Evolutionary conservation across 2,113 vertebrate species (phyloP).

Genomic region (Mobula hypostoma): DNA sequence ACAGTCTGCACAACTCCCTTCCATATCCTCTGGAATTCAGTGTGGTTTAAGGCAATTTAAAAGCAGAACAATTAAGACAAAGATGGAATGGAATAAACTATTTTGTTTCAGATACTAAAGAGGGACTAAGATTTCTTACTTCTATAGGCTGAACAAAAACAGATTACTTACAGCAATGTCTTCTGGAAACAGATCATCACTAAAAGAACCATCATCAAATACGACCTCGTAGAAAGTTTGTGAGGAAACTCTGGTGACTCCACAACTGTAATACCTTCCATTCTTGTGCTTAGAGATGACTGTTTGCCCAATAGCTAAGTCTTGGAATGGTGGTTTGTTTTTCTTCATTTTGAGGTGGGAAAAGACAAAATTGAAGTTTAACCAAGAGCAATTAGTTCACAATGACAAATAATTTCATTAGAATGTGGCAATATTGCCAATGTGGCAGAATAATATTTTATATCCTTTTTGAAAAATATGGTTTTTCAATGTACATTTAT

Average conservation of each 20-base stretch:
- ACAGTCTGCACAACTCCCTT: not conserved
- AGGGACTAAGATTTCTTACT: not conserved
- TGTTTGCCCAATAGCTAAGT: slow-evolving; percentile 77
- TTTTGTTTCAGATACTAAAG: not conserved
- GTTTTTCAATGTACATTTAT: not conserved
- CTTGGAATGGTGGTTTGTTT: slow-evolving; percentile 59
- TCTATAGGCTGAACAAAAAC: not conserved
- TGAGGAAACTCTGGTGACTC: slow-evolving; percentile 73
- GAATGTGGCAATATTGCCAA: no score
- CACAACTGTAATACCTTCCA: slow-evolving; percentile 86
- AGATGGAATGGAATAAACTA: not conserved
- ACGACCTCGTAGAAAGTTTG: slow-evolving; percentile 89
- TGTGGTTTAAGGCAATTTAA: not conserved
- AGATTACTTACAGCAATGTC: slow-evolving; percentile 81
- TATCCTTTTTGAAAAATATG: not conserved
- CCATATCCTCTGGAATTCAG: not conserved
- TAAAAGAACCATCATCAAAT: slow-evolving; percentile 94
- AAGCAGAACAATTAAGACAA: not conserved
- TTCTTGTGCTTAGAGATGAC: slow-evolving; percentile 92
- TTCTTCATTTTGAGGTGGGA: slow-evolving; percentile 53
- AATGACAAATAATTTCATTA: not conserved
- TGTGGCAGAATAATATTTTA: not conserved
- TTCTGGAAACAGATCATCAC: slow-evolving; percentile 89
- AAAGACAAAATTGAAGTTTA: not conserved
- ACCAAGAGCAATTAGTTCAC: not conserved